Base-by-base conservation (phyloP, 2,797 vertebrate species). In the Muscicapa comitata region DNA sequence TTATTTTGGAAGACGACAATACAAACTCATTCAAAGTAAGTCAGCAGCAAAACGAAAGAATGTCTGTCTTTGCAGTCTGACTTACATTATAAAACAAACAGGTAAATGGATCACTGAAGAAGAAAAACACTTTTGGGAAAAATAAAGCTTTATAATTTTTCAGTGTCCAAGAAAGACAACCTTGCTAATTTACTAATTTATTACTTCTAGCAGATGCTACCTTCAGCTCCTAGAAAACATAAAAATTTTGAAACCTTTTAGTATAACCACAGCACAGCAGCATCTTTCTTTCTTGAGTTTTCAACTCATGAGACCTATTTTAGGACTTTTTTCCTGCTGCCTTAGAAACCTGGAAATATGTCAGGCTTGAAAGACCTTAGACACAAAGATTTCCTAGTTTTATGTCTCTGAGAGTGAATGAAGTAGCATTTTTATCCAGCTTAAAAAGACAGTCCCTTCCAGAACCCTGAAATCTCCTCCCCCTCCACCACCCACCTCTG, bases 401-500 rank as follows among this genome's bases (percentile, higher is more conserved):
- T 45, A 40, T 25, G 4, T 67, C 13, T 78, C n/a, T 20, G 15
- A 86, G 26, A 7, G 5, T 73, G 75, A 70, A 83, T 3, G 3
- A 65, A n/a, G 17, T 13, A 25, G 2, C 26, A 70, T 38, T 61
- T 65, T 12, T 54, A 74, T 62, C 10, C 8, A 4, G 11, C 9
- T 78, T 23, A 11, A 66, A 55, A 70, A 63, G 15, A 15, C 9
- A 66, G 11, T 58, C 8, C 6, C 10, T 84, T 87, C 40, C 53
- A 78, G 47, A 67, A 12, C 3, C 29, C 29, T 63, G 23, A 82
- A 78, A 68, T 43, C 12, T 50, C 26, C 51, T 42, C 31, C 24
- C 20, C 3, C 1, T 35, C 7, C 3, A 25, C 24, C 26, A 38
- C 25, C 2, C 2, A 4, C 5, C 9, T 80, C 33, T 40, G 28